Base-by-base conservation (phyloP, 2,113 vertebrate species). In the Ivindomyrus marchei region DNA sequence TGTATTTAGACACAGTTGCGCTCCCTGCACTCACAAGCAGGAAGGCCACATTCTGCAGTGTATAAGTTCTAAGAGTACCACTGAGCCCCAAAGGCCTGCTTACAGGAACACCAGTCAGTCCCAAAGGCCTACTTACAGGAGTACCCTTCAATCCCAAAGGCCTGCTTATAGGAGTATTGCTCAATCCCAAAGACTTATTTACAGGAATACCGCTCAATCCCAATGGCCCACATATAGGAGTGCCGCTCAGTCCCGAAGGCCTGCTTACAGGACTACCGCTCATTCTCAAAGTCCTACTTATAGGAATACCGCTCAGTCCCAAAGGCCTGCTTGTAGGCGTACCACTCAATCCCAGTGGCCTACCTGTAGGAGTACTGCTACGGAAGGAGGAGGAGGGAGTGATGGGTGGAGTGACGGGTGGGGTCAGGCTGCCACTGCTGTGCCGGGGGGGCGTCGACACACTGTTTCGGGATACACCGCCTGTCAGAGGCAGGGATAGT, bases 321-420 rank as follows among this genome's bases (percentile, higher is more conserved):
- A 70, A 70, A 13, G 62, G 1, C 62, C 62, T 13, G 0, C 62
- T 27, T 70, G 1, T 70, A 70, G 62, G 27, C 31, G 10, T 13
- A 70, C 62, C 62, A 31, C 62, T 13, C 62, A 70, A 13, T 31
- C 62, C 62, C 62, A 70, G n/a, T 13, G 39, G 89, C 89, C n/a
- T 94, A 98, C 97, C 98, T 95, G 98, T 99, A 8, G 98, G 98
- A 21, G 98, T 99, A 89, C 97, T 99, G 93, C 98, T 99, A 89
- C 97, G 98, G 94, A 99, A 99, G 0, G 98, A 99, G 21, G 98
- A 99, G 62, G 98, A 99, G 7, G 98, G 98, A 3, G 98, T 99
- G 95, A 99, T 98, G 91, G 98, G 98, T 0, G 98, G 98, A 15
- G 98, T 99, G 93, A 99, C 98, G 0, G 98, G 98, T 80, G 98